A percentile compares a stretch with the other conserved stretches of the same genome.
Evolutionary conservation across 2,113 vertebrate genomes (phyloP).

Genomic region (Holacanthus passer): DNA sequence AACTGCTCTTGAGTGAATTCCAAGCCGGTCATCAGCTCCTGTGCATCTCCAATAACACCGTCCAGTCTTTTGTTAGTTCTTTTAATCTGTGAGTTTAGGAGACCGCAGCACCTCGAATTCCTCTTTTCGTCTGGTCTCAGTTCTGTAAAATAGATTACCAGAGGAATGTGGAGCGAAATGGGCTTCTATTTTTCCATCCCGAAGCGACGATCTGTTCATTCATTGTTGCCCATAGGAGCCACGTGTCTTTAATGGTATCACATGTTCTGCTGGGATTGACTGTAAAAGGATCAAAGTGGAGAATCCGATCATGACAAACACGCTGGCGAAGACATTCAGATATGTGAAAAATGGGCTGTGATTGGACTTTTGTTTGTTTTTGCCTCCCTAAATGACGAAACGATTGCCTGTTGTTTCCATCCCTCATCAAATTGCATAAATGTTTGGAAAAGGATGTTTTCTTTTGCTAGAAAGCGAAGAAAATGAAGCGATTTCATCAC

Average conservation of each 20-base stretch:
- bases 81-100: not conserved
- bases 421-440: not conserved
- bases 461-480: not conserved
- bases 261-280: conserved; percentile 11
- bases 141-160: conserved; percentile 57
- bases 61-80: no score
- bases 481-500: not conserved
- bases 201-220: not conserved
- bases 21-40: no score
- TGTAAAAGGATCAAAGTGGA: conserved; percentile 17
- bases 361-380: not conserved
- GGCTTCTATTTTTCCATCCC: conserved; percentile 35
- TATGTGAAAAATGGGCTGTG: not conserved
- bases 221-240: not conserved
- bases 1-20: no score
- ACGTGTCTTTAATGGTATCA: conserved; percentile 19
- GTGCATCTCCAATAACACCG: no score
- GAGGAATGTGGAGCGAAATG: conserved; percentile 56
- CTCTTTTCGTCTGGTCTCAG: conserved; percentile 22
- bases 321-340: not conserved
- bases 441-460: conserved; percentile 14
- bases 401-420: not conserved
- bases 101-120: not conserved
- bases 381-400: not conserved
- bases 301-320: not conserved